phyloP scores from a whole-genome alignment of 2,113 vertebrate species.

The Campylomormyrus numenius region DNA sequence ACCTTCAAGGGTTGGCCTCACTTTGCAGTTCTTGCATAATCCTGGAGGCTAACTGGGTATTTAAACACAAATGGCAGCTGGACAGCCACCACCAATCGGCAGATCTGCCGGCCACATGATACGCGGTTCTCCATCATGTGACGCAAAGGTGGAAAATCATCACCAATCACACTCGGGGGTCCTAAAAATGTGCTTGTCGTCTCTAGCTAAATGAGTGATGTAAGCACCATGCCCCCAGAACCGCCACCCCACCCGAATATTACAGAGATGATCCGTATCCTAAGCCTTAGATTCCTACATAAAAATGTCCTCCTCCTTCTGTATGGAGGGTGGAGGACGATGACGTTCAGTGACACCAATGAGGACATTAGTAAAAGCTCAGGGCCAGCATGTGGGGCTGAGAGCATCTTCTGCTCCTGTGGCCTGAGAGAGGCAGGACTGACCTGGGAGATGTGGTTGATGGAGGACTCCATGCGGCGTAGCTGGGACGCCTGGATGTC shows the following conservation, averaged over 20 bases:
- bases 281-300: not conserved
- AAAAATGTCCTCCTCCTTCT: not conserved
- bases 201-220: not conserved
- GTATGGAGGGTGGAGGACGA: not conserved
- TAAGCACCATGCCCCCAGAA: not conserved
- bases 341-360: not conserved
- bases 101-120: not conserved
- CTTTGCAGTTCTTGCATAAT: not conserved
- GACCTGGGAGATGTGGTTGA: constrained; percentile 89
- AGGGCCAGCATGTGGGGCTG: not conserved
- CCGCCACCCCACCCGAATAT: not conserved
- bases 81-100: not conserved
- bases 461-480: constrained; percentile 83
- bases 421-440: constrained; percentile 28
- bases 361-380: not conserved
- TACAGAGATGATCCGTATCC: not conserved
- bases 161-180: not conserved
- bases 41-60: not conserved
- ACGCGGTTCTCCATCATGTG: not conserved
- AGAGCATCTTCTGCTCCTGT: not conserved
- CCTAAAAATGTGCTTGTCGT: not conserved
- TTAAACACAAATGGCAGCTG: not conserved
- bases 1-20: not conserved
- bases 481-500: constrained; percentile 86
- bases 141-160: not conserved